Evolutionary conservation across 2,888 invertebrate genomes (phyloP).

Genomic region (Drosophila mayaguana): DNA sequence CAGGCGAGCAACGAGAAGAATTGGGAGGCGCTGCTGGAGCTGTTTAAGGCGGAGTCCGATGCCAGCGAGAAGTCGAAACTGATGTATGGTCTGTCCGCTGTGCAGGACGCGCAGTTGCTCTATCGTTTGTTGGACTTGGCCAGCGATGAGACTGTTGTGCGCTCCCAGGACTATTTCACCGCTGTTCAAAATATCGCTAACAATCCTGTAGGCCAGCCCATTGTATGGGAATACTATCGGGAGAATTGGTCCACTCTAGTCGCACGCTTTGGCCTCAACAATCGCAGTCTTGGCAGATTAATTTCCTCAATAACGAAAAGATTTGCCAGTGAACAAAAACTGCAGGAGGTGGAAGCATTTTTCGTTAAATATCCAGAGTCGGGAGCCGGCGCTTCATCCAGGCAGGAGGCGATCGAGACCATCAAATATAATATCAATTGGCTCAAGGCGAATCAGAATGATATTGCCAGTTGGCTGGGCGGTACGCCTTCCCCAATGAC

Average conservation of each 20-base stretch:
- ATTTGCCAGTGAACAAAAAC: slow-evolving; percentile 89
- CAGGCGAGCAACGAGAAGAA: slow-evolving; percentile 86
- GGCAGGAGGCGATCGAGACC: slow-evolving; percentile 91
- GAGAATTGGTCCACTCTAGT: slow-evolving; percentile 91
- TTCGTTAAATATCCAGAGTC: slow-evolving; percentile 92
- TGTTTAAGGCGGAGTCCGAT: slow-evolving; percentile 90
- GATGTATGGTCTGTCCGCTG: slow-evolving; percentile 89
- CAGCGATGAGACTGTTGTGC: slow-evolving; percentile 90
- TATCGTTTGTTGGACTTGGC: slow-evolving; percentile 89
- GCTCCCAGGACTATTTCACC: slow-evolving; percentile 93
- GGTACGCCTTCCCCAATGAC: slow-evolving; percentile 33
- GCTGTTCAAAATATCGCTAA: slow-evolving; percentile 88
- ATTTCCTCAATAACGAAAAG: slow-evolving; percentile 89
- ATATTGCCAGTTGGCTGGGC: slow-evolving; percentile 88
- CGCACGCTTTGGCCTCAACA: slow-evolving; percentile 91
- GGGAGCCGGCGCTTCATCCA: slow-evolving; percentile 91
- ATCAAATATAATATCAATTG: slow-evolving; percentile 92
- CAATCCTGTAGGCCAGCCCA: slow-evolving; percentile 90
- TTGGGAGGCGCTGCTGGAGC: slow-evolving; percentile 91
- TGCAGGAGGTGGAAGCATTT: slow-evolving; percentile 91
- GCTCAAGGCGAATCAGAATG: slow-evolving; percentile 87
- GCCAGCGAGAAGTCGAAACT: slow-evolving; percentile 91
- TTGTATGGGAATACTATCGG: slow-evolving; percentile 94
- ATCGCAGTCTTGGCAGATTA: slow-evolving; percentile 91
- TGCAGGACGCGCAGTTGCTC: slow-evolving; percentile 88